Evolutionary conservation across 2,113 vertebrate species (phyloP), one percentile per base, ranked within the genome.

Genomic region (Micronisus gabar): DNA sequence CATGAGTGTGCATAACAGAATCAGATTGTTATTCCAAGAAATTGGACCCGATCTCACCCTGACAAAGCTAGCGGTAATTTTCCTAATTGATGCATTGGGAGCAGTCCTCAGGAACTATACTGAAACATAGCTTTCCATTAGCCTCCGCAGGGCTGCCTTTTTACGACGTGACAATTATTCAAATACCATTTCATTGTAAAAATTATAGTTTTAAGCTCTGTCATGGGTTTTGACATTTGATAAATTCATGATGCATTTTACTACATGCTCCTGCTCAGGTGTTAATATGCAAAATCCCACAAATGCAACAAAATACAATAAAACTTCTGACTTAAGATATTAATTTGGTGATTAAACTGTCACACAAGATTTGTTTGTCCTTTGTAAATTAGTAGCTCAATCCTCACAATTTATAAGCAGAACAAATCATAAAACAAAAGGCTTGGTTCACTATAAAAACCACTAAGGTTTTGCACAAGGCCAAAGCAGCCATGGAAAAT

Each of bases 311-410:
- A 85, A 89, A 94, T 52, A 81, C 75, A 96, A 93, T 90, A 95
- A 90, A 96, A 87, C 34, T 87, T 94, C 75, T 97, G 70, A 95
- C 18, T 95, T 90, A 68, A 88, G 62, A 78, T 81, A 96, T 95
- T 96, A 96, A 96, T 95, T 94, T 95, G 52, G 82, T 70, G 47
- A 86, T 96, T 95, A 95, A 97, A 84, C 40, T 85, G 85, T 89
- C 97, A 93, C 36, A 72, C 25, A 75, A 94, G 85, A 89, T 92
- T 95, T 95, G 90, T 86, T 88, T 96, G 70, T 91, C 59, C 61
- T 76, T 80, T 90, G 68, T 95, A 96, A 97, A 97, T 81, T 76
- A 85, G 81, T 88, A 86, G 82, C 45, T 96, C 89, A 82, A 73
- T 43, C 63, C 66, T 86, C 87, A 75, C 65, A 90, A 89, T 86